Conservation (phyloP, 1,140 invertebrate genomes). For the Platorchestia sp. region DNA sequence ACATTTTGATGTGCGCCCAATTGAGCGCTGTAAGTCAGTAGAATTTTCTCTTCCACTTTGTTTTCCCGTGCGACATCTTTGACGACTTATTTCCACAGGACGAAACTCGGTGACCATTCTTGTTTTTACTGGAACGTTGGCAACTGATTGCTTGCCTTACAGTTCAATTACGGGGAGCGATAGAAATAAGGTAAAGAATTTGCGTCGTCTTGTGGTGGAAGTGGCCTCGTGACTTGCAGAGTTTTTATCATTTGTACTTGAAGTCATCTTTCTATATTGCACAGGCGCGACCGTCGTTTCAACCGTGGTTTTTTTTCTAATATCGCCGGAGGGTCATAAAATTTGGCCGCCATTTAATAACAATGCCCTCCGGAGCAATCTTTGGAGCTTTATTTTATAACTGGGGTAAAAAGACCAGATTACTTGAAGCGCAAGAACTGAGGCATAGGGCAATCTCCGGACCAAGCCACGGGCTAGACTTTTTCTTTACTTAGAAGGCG, state of each 20-base stretch:
- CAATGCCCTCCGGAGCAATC: constrained; percentile 45
- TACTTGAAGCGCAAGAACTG: constrained; percentile 48
- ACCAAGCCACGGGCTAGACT: background rate
- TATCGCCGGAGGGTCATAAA: constrained; percentile 23
- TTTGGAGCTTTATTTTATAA: constrained; percentile 51
- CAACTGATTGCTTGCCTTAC: background rate
- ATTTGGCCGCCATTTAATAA: constrained; percentile 46
- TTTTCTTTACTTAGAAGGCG: background rate
- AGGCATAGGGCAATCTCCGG: constrained; percentile 24
- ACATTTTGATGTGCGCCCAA: background rate
- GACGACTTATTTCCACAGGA: background rate
- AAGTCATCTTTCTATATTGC: background rate
- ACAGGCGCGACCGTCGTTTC: constrained; percentile 7
- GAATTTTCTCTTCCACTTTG: background rate
- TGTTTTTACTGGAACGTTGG: background rate
- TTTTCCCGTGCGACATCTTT: background rate
- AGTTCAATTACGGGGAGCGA: background rate
- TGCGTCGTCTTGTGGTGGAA: background rate
- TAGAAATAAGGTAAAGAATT: background rate
- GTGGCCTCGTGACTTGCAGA: background rate
- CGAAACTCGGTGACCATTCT: background rate
- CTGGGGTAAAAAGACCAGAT: constrained; percentile 25
- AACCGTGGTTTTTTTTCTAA: background rate
- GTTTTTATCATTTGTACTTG: background rate
- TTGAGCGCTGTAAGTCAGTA: background rate